Evolutionary conservation across 2,113 vertebrate species (phyloP).

Genomic region (Eudyptes chrysolophus): DNA sequence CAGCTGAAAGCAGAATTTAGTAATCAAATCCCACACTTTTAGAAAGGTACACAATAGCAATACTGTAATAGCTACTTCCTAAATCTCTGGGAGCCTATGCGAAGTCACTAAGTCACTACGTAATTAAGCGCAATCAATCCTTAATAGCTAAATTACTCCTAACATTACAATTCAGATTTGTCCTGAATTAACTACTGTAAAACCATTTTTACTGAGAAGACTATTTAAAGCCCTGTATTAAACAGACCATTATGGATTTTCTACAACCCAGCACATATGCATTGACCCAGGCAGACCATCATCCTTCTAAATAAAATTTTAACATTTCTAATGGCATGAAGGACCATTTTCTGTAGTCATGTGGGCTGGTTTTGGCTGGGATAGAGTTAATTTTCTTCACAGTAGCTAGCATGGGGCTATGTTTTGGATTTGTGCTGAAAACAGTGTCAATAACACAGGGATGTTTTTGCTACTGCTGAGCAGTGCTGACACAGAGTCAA

Average conservation of each 20-base stretch:
- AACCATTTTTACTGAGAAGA: neutral
- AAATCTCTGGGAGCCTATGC: neutral
- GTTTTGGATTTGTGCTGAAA: too few species aligned
- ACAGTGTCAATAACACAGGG: too few species aligned
- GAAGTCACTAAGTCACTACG: conserved; percentile 1
- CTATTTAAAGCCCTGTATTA: neutral
- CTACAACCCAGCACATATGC: neutral
- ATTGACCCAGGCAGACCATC: neutral
- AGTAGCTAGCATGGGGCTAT: too few species aligned
- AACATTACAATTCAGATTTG: conserved; percentile 25
- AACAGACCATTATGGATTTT: neutral
- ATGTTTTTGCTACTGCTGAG: too few species aligned
- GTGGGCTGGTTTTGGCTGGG: too few species aligned
- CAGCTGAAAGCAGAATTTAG: neutral
- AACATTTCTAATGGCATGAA: neutral
- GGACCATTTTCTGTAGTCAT: neutral
- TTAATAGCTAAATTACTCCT: conserved; percentile 41
- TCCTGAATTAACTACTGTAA: neutral
- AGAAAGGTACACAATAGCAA: neutral
- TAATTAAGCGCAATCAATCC: neutral
- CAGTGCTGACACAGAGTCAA: too few species aligned
- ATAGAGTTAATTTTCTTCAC: too few species aligned
- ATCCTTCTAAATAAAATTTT: neutral
- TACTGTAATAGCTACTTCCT: neutral
- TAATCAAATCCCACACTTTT: neutral